These are phyloP conservation scores for Elmis aenea DNA, from an alignment of 2,888 invertebrate species.

Conservation along the genomic window DNA sequence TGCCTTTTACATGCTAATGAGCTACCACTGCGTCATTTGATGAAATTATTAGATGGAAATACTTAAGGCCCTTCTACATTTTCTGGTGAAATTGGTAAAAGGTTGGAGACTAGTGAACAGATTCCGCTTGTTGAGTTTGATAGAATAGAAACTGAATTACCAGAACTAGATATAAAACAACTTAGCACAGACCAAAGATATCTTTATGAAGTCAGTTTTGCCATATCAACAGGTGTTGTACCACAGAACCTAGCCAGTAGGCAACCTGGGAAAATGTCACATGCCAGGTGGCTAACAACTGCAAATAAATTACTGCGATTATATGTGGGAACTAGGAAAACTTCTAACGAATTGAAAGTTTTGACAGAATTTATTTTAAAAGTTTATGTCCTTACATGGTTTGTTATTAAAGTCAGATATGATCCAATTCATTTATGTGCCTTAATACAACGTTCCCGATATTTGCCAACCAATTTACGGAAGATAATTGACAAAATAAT, in stretches of 20 bases:
- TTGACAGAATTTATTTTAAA: slow-evolving; percentile 18
- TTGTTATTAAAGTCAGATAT: slow-evolving; percentile 15
- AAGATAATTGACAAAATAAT: slow-evolving; percentile 17
- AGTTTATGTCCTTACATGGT: slow-evolving; percentile 25
- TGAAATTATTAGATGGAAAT: slow-evolving; percentile 18
- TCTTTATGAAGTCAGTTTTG: slow-evolving; percentile 12
- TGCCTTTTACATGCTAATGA: slow-evolving; percentile 24
- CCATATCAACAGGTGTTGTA: slow-evolving; percentile 13
- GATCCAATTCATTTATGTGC: slow-evolving; percentile 12
- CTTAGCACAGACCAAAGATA: slow-evolving; percentile 24
- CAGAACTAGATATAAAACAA: slow-evolving; percentile 1
- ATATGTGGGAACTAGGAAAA: slow-evolving; percentile 15
- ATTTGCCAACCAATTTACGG: slow-evolving; percentile 7
- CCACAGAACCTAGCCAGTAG: slow-evolving; percentile 12
- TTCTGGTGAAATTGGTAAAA: slow-evolving; percentile 25
- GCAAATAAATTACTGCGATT: slow-evolving; percentile 18
- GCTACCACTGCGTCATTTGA: slow-evolving; percentile 20
- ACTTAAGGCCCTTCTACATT: slow-evolving; percentile 24
- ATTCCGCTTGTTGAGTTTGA: slow-evolving; percentile 7
- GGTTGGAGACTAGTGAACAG: slow-evolving; percentile 16
- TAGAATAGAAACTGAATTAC: slow-evolving; percentile 1
- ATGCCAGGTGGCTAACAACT: slow-evolving; percentile 17
- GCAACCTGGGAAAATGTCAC: slow-evolving; percentile 14
- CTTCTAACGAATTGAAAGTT: slow-evolving; percentile 13
- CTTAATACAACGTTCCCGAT: slow-evolving; percentile 9